Evolutionary conservation across 2,113 vertebrate genomes (phyloP).

Genomic region (Raphicerus campestris): DNA sequence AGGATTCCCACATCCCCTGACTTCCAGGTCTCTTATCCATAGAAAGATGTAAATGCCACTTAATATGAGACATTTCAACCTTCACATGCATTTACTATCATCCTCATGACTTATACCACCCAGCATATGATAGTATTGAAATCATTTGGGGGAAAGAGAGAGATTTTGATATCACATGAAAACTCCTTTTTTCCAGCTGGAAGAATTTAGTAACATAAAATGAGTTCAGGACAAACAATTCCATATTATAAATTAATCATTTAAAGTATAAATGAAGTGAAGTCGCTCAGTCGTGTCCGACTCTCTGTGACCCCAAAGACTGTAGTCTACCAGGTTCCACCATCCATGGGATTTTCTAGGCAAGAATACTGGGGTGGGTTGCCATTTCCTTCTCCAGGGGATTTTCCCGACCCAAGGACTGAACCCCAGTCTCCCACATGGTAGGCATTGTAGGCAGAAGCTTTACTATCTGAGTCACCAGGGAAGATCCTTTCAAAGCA

Average conservation of each 20-base stretch:
- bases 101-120: background rate
- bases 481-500: background rate
- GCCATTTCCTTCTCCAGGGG: too few relatives aligned
- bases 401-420: too few relatives aligned
- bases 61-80: background rate
- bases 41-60: background rate
- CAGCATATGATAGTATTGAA: background rate
- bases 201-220: constrained; percentile 1
- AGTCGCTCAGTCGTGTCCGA: too few relatives aligned
- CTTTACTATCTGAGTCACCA: too few relatives aligned
- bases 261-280: background rate
- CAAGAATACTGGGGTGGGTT: too few relatives aligned
- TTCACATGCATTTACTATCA: background rate
- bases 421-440: too few relatives aligned
- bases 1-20: background rate
- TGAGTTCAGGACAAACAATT: background rate
- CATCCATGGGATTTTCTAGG: too few relatives aligned
- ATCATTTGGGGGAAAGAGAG: background rate
- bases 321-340: too few relatives aligned
- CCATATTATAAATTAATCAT: background rate
- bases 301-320: too few relatives aligned
- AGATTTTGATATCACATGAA: background rate
- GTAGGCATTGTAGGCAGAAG: too few relatives aligned
- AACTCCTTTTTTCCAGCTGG: background rate
- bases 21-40: background rate